Evolutionary conservation across 2,113 vertebrate genomes (phyloP), one percentile per base, ranked within the genome.

Genomic region (Microcebus jonahi): DNA sequence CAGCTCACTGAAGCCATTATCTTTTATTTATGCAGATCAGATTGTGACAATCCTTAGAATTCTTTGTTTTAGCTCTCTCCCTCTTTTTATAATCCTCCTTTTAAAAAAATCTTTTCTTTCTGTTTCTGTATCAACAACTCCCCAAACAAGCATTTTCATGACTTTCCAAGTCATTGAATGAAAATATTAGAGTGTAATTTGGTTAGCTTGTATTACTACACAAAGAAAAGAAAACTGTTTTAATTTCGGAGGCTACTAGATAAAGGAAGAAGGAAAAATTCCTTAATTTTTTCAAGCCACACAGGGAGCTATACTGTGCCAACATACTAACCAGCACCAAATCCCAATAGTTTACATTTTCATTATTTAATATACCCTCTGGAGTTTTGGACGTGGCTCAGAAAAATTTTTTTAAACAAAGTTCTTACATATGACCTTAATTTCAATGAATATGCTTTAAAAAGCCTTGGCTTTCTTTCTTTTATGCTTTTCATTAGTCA

Each of bases 1-100:
- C 89, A 94, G 94, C 97, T 95, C 93, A 83, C 89, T 7, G 57
- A 97, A 96, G 84, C 96, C 77, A 97, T 98, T 97, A 97, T 97
- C 91, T 97, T 98, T 97, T 98, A 96, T 97, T 98, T 98, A 98
- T 97, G 97, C 97, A 98, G 97, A 97, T 98, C 97, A 97, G 97
- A 82, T 93, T 93, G 91, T 97, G 97, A 97, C 96, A 96, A 97
- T 96, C 80, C 89, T 96, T 96, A 77, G 91, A 90, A 96, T 95
- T 97, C 94, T 94, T 97, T 96, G 95, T 96, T 97, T 94, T 96
- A 61, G 82, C n/a, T 80, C 68, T 68, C 59, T 59, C 61, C 85
- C 29, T 82, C 50, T 80, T 23, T 80, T 61, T 86, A 55, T 36
- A 57, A 57, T 63, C 27, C 11, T 29, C 23, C 27, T 63, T 63